Base-by-base conservation (phyloP, 2,113 vertebrate species). In the Sclerurus mexicanus region DNA sequence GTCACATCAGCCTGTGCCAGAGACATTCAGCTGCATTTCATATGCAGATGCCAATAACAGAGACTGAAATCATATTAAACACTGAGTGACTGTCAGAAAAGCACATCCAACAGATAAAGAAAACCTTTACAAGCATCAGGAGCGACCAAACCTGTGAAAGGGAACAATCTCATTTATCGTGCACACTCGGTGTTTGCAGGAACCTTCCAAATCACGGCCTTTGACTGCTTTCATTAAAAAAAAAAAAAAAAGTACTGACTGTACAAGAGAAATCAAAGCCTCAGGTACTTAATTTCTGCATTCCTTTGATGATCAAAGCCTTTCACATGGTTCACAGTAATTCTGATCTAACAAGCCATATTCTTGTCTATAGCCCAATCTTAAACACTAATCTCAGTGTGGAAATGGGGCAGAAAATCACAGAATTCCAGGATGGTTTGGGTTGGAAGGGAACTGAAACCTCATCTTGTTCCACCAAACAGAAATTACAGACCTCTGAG, bases 1-100 rank as follows among this genome's bases (percentile, higher is more conserved):
- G 95, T 93, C 87, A 68, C 75, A 60, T 18, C 80, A 56, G 49
- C 88, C 56, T 58, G 42, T 59, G 84, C 89, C 85, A 52, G 47
- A 31, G 81, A 40, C 49, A 79, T 66, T 40, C 0, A 12, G 93
- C 91, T 71, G 59, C 59, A 46, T 92, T 95, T 84, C 83, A 20
- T 35, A 63, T 86, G 91, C 87, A 96, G 90, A 88, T 96, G 76
- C 63, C 80, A 95, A 89, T 25, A 86, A 13, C 55, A 86, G 68
- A 46, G 75, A 30, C 91, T 71, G 49, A 72, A 86, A 86, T 84
- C 23, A 0, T 10, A 62, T 86, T 88, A 92, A 93, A 80, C 31
- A 46, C 73, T 4, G 40, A 69, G 72, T 12, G 33, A 83, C 28
- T 58, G 67, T 33, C 63, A 85, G 47, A 86, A 92, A 90, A 94